Percentiles rank a stretch among this genome's conserved stretches.
Evolutionary conservation across 2,113 vertebrate species (phyloP).

Genomic region (Zootoca vivipara): DNA sequence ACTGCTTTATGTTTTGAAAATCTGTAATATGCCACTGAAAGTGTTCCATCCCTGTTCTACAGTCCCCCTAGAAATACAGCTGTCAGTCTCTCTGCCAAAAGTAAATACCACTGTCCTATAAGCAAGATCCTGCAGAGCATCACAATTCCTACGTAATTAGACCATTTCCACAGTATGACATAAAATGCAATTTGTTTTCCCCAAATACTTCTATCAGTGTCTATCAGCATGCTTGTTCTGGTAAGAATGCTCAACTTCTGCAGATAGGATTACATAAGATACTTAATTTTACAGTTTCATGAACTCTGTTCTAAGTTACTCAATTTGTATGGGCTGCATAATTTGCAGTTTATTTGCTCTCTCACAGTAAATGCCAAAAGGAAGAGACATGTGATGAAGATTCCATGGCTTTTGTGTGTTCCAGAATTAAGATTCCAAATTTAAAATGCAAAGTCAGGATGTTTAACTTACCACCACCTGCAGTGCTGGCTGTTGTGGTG

Average conservation of each 20-base stretch:
- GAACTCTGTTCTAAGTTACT: background rate
- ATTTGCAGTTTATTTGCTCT: background rate
- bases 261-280: background rate
- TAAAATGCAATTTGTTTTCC: no score
- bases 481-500: slow-evolving; percentile 84
- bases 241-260: background rate
- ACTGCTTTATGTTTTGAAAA: background rate
- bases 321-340: background rate
- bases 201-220: no score
- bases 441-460: background rate
- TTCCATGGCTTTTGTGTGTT: background rate
- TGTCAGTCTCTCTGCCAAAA: no score
- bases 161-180: background rate
- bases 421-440: background rate
- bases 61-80: background rate
- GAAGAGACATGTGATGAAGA: background rate
- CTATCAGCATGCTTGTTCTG: background rate
- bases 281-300: background rate
- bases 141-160: background rate
- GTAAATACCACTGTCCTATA: background rate
- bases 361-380: background rate
- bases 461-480: slow-evolving; percentile 86
- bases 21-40: background rate
- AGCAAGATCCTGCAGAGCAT: background rate
- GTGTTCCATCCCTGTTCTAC: no score